Evolutionary conservation across 2,888 invertebrate species (phyloP), one percentile per base, ranked within the genome.

Genomic region (Listrodromus nycthemerus): DNA sequence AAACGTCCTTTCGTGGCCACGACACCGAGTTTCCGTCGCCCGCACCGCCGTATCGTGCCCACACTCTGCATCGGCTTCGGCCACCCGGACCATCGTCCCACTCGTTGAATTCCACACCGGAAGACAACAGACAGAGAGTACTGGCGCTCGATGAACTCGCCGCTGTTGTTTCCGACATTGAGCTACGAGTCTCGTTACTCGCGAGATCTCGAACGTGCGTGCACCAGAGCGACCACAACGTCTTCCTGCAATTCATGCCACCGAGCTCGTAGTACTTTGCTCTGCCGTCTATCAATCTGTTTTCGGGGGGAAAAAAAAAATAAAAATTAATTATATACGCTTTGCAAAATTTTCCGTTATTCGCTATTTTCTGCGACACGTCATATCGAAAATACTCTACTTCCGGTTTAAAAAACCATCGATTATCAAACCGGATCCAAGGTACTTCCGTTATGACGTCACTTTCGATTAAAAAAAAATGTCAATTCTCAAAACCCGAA

Each of bases 181-280:
- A 95, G 52, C 94, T 94, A 1, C 92, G 92, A 0, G 92, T 91
- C 27, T 93, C 91, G 79, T 92, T 93, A 1, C 93, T 94, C 61
- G 91, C 92, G 66, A 95, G 94, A 84, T 91, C 92, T 33, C 45
- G 84, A 33, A 95, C 93, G 82, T 94, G 94, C 76, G 94, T 94
- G 86, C 95, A 95, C 96, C 96, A 96, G 45, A 95, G 90, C 81
- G 94, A 94, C 96, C 96, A 96, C 88, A 94, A 94, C 92, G 95
- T 94, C 90, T 94, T 94, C 87, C 94, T 94, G 82, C 95, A 95
- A 7, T 94, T 92, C 86, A 95, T 94, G 1, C 95, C 95, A 0
- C 95, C 96, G 82, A 97, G 94, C 92, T 97, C 96, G 91, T 96
- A 97, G 92, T 96, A 96, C 88, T 94, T 94, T 0, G 94, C 93